Evolutionary conservation across 1,140 invertebrate species (phyloP).

Genomic region (Drosophila nigrodunni): DNA sequence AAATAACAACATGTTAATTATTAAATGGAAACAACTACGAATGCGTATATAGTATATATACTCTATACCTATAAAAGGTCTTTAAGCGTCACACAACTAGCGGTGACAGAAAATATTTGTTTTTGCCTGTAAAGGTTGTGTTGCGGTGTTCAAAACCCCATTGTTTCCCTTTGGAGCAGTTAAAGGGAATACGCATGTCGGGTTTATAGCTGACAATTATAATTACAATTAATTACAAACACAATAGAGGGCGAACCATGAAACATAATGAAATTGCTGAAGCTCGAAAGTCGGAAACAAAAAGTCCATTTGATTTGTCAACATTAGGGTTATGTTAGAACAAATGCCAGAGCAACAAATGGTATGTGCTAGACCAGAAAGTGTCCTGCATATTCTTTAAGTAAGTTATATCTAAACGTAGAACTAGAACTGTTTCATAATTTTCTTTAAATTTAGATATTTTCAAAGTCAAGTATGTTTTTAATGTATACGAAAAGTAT

Average conservation of each 20-base stretch:
- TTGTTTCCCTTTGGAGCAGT: neutral
- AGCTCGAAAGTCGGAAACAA: neutral
- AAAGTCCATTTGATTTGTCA: neutral
- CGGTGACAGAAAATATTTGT: neutral
- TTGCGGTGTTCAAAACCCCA: neutral
- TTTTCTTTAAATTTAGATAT: too few relatives aligned
- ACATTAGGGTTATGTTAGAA: neutral
- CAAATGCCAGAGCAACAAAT: neutral
- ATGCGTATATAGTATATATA: too few relatives aligned
- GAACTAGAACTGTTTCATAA: too few relatives aligned
- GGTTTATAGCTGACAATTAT: constrained; percentile 9
- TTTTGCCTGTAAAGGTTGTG: constrained; percentile 6
- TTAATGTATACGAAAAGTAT: too few relatives aligned
- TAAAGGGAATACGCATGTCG: neutral
- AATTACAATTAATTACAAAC: constrained; percentile 10
- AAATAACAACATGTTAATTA: constrained; percentile 46
- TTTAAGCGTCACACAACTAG: neutral
- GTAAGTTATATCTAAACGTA: too few relatives aligned
- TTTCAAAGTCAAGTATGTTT: too few relatives aligned
- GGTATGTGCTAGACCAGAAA: neutral
- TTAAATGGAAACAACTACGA: constrained; percentile 31
- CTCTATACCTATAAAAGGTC: neutral
- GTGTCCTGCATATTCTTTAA: neutral
- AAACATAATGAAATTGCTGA: constrained; percentile 3
- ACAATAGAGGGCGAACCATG: neutral